phyloP scores from a whole-genome alignment of 23 tunicate genomes.

The Trididemnum clinides region DNA sequence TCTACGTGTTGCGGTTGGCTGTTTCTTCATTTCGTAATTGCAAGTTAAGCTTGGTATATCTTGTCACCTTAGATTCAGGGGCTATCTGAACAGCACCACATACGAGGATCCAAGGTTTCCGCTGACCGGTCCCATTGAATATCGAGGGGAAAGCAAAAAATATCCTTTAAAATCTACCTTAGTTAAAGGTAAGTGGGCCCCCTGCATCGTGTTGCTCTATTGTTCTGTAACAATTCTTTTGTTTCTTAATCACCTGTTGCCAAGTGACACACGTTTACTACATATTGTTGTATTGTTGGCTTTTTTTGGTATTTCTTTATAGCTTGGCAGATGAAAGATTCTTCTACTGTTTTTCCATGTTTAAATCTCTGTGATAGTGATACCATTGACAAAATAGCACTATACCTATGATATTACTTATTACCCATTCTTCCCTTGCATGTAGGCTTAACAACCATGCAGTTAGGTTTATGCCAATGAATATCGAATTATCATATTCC shows the following conservation, averaged over 20 bases:
- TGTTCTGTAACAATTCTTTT: neutral
- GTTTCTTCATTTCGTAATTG: too few species aligned
- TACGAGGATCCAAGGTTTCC: constrained; percentile 74
- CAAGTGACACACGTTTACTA: neutral
- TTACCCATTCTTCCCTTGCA: too few species aligned
- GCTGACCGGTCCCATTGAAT: constrained; percentile 83
- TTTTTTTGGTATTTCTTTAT: neutral
- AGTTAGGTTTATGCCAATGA: too few species aligned
- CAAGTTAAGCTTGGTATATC: too few species aligned
- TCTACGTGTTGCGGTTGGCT: too few species aligned
- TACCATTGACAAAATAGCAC: too few species aligned
- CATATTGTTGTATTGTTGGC: neutral
- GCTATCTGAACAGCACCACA: constrained; percentile 64
- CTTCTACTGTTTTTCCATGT: too few species aligned
- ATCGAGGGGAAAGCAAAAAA: constrained; percentile 46
- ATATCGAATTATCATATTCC: too few species aligned
- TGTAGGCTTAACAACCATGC: too few species aligned
- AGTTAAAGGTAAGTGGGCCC: constrained; percentile 68
- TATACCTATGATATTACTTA: too few species aligned
- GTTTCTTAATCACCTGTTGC: neutral
- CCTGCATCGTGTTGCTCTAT: neutral
- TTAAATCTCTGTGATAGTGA: too few species aligned
- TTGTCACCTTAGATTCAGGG: constrained; percentile 43
- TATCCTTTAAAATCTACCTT: constrained; percentile 76
- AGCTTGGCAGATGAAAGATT: too few species aligned